Percentiles rank a stretch among this genome's conserved stretches.
These are phyloP conservation scores for Ennomos fuscantarius DNA, from an alignment of 2,888 invertebrate genomes.

Conservation along the genomic window DNA sequence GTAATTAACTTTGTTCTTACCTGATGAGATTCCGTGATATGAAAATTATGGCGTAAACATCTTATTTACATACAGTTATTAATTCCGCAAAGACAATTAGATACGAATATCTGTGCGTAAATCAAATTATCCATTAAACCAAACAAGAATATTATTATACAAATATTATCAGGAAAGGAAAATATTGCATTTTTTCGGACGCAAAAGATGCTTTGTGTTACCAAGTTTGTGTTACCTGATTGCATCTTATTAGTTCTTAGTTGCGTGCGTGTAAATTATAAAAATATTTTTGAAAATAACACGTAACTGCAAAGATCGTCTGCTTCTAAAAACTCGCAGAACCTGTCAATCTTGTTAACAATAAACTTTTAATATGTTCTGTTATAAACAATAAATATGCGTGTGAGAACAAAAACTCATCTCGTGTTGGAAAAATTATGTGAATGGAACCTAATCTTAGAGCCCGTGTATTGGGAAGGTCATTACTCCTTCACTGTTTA, in stretches of 20 bases:
- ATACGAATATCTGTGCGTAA: conserved; percentile 24
- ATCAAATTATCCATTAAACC: conserved; percentile 39
- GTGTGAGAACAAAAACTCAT: conserved; percentile 35
- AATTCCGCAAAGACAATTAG: conserved; percentile 12
- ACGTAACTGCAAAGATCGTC: conserved; percentile 18
- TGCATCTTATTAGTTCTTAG: no score
- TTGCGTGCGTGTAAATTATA: background rate
- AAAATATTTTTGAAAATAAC: conserved; percentile 17
- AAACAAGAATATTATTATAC: conserved; percentile 20
- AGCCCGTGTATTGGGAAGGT: conserved; percentile 35
- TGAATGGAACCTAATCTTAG: conserved; percentile 44
- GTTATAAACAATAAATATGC: conserved; percentile 31
- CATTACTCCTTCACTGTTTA: conserved; percentile 42
- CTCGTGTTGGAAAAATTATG: conserved; percentile 32
- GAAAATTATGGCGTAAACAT: conserved; percentile 17
- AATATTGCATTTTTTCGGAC: conserved; percentile 16
- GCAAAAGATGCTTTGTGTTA: conserved; percentile 1
- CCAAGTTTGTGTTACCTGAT: no score
- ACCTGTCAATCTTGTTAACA: conserved; percentile 47
- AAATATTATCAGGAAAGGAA: conserved; percentile 10
- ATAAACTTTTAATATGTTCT: conserved; percentile 37
- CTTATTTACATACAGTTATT: conserved; percentile 24
- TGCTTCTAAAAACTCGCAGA: conserved; percentile 40
- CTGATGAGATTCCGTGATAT: conserved; percentile 20
- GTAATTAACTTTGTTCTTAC: conserved; percentile 11